These are phyloP conservation scores for Odontocolon sp. DNA, from an alignment of 2,888 invertebrate genomes.

Conservation along the genomic window DNA sequence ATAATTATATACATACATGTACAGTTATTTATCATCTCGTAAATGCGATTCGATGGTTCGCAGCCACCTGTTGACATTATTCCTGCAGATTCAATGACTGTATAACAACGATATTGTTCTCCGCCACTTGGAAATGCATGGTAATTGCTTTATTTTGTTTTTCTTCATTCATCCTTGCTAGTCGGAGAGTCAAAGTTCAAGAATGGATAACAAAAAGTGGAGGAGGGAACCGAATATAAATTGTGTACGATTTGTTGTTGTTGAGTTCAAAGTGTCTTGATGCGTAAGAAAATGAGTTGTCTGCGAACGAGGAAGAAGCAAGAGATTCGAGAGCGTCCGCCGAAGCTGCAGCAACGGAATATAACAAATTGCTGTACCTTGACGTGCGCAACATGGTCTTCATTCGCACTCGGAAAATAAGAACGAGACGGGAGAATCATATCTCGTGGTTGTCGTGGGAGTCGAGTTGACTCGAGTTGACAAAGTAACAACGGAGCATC, in stretches of 20 bases:
- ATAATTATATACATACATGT: not conserved
- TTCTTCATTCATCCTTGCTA: not conserved
- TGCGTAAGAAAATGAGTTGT: not conserved
- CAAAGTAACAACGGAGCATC: not conserved
- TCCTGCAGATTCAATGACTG: not conserved
- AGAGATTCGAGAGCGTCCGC: not conserved
- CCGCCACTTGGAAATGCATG: not conserved
- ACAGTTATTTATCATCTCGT: not conserved
- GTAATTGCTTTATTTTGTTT: not conserved
- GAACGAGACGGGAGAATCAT: not conserved
- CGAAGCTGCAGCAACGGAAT: not conserved
- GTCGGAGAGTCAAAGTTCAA: not conserved
- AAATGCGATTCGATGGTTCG: not conserved
- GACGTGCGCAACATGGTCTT: not conserved
- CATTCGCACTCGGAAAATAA: not conserved
- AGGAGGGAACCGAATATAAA: too few relatives aligned
- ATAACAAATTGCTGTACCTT: not conserved
- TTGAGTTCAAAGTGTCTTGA: not conserved
- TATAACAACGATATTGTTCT: not conserved
- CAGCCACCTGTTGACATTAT: not conserved
- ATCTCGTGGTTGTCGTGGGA: not conserved
- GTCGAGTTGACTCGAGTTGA: constrained; percentile 7
- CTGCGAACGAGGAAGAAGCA: not conserved
- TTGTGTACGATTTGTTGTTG: not conserved
- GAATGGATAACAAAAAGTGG: too few relatives aligned